A percentile compares a stretch with the other conserved stretches of the same genome.
These are phyloP conservation scores for Lasioglossum leucozonium DNA, from an alignment of 2,888 invertebrate genomes.

Conservation along the genomic window DNA sequence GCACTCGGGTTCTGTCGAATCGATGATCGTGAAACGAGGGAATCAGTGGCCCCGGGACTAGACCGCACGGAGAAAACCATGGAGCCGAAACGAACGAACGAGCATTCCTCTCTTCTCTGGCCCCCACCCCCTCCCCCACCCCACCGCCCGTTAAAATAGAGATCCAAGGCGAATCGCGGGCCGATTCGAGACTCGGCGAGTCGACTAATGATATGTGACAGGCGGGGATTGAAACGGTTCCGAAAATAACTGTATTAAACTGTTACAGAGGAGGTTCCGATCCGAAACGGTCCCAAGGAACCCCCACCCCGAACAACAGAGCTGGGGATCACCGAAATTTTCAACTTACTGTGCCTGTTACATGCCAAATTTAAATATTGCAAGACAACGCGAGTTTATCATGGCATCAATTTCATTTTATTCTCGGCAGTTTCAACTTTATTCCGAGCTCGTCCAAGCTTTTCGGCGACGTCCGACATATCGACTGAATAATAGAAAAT, in stretches of 20 bases:
- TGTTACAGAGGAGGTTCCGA: background rate
- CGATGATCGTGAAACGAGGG: slow-evolving; percentile 52
- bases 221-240: background rate
- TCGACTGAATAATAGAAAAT: no score
- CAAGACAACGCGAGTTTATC: no score
- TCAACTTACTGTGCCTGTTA: no score
- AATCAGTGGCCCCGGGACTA: slow-evolving; percentile 14
- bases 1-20: slow-evolving; percentile 77
- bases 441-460: background rate
- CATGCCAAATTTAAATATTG: no score
- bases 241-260: background rate
- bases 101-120: background rate
- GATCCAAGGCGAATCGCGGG: slow-evolving; percentile 4
- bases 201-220: slow-evolving; percentile 39
- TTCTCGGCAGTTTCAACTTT: background rate
- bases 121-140: background rate
- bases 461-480: no score
- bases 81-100: background rate
- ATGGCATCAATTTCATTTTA: background rate
- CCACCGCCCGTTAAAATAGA: background rate
- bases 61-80: slow-evolving; percentile 65
- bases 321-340: background rate
- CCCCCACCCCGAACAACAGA: background rate
- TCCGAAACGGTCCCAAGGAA: background rate
- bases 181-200: background rate